Percentiles rank a stretch among this genome's conserved stretches.
These are phyloP conservation scores for Apostichopus japonicus DNA, from an alignment of 35 echinoderm and acorn worm species.

Conservation along the genomic window DNA sequence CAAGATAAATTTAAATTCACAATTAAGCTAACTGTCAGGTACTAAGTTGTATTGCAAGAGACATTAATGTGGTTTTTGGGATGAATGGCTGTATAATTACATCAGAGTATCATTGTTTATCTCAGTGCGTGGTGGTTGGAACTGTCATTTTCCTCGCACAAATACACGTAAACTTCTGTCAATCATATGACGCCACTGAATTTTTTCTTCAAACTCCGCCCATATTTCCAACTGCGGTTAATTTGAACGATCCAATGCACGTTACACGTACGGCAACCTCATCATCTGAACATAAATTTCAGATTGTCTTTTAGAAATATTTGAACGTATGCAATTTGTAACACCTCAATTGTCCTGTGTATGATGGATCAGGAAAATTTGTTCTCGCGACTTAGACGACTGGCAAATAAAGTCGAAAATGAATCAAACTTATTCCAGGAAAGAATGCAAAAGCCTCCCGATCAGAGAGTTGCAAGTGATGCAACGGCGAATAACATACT, in stretches of 20 bases:
- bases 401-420: constrained; percentile 34
- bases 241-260: neutral
- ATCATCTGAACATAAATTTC: too few relatives aligned
- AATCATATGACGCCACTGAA: neutral
- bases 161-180: neutral
- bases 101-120: too few relatives aligned
- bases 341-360: neutral
- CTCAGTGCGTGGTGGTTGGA: too few relatives aligned
- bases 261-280: too few relatives aligned
- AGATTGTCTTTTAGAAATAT: neutral
- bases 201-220: neutral
- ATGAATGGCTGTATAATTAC: too few relatives aligned
- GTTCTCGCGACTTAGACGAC: constrained; percentile 11
- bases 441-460: constrained; percentile 11
- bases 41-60: too few relatives aligned
- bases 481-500: neutral
- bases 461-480: neutral
- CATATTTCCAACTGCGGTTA: neutral
- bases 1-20: too few relatives aligned
- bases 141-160: too few relatives aligned
- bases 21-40: too few relatives aligned
- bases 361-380: constrained; percentile 4
- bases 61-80: too few relatives aligned
- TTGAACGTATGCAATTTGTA: neutral
- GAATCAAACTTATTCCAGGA: constrained; percentile 15